A percentile compares a stretch with the other conserved stretches of the same genome.
Evolutionary conservation across 2,797 vertebrate species (phyloP).

Genomic region (Typhlichthys subterraneus): DNA sequence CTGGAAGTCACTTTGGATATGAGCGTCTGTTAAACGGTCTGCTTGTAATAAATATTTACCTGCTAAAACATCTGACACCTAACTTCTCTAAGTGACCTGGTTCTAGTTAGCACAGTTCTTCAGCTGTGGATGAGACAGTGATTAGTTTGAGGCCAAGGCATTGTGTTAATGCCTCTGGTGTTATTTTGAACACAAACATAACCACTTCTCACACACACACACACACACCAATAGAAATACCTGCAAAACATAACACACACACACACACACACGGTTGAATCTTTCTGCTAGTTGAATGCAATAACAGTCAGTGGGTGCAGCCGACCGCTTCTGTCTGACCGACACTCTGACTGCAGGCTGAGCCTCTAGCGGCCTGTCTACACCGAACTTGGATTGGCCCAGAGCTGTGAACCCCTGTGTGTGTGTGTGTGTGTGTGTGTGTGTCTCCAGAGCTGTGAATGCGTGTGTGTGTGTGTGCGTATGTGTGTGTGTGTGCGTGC

Average conservation of each 20-base stretch:
- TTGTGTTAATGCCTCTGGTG: too few relatives aligned
- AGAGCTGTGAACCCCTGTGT: constrained; percentile 2
- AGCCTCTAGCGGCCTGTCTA: constrained; percentile 10
- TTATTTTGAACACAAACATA: too few relatives aligned
- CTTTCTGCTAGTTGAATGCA: neutral
- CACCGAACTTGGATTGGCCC: constrained; percentile 7
- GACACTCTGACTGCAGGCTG: constrained; percentile 7
- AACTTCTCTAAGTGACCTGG: too few relatives aligned
- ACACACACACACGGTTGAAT: constrained; percentile 1
- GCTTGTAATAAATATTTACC: too few relatives aligned
- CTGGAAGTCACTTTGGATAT: too few relatives aligned
- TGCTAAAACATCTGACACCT: too few relatives aligned
- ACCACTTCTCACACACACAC: neutral
- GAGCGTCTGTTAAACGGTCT: too few relatives aligned
- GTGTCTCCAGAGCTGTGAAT: neutral
- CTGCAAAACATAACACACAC: neutral
- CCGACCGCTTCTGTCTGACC: constrained; percentile 6
- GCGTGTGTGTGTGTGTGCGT: neutral
- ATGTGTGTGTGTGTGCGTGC: constrained; percentile 3
- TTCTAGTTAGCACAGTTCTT: too few relatives aligned
- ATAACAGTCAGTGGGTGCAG: constrained; percentile 18
- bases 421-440: neutral
- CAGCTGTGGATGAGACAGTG: too few relatives aligned
- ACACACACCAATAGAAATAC: neutral
- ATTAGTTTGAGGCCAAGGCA: too few relatives aligned